These are phyloP conservation scores for Heterocephalus glaber DNA, from an alignment of 2,113 vertebrate species.

Conservation along the genomic window DNA sequence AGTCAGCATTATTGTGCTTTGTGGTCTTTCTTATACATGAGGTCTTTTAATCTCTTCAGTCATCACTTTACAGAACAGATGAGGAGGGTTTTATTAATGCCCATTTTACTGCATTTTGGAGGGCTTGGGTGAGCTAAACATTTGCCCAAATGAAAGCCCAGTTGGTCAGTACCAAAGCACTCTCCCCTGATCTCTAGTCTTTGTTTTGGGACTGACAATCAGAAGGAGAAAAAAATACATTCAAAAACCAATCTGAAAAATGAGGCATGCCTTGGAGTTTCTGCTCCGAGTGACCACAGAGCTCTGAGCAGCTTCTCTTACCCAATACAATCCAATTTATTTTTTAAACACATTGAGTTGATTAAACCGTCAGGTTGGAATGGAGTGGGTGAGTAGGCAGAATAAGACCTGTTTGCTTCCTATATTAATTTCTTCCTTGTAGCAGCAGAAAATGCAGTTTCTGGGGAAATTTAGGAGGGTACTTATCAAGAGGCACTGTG, in stretches of 20 bases:
- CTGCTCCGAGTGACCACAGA: not conserved
- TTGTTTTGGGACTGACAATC: not conserved
- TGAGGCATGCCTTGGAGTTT: not conserved
- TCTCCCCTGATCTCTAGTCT: not conserved
- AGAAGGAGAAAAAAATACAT: not conserved
- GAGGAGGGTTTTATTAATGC: not conserved
- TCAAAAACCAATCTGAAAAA: not conserved
- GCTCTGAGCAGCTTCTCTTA: not conserved
- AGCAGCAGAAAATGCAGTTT: conserved; percentile 6
- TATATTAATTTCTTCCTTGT: conserved; percentile 39
- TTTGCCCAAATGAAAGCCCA: not conserved
- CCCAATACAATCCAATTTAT: not conserved
- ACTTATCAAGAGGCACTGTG: not conserved
- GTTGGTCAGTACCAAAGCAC: not conserved
- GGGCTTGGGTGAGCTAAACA: not conserved
- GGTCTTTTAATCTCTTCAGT: not conserved
- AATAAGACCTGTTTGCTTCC: conserved; percentile 32
- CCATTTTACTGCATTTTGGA: not conserved
- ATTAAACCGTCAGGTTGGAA: not conserved
- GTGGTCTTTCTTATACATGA: not conserved
- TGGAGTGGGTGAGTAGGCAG: not conserved
- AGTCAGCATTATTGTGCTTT: not conserved
- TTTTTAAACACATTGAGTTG: conserved; percentile 33
- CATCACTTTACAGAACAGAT: not conserved
- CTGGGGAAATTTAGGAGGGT: conserved; percentile 49